Percentiles rank a stretch among this genome's conserved stretches.
Conservation (phyloP, 2,113 vertebrate genomes). For the Mugil cephalus region DNA sequence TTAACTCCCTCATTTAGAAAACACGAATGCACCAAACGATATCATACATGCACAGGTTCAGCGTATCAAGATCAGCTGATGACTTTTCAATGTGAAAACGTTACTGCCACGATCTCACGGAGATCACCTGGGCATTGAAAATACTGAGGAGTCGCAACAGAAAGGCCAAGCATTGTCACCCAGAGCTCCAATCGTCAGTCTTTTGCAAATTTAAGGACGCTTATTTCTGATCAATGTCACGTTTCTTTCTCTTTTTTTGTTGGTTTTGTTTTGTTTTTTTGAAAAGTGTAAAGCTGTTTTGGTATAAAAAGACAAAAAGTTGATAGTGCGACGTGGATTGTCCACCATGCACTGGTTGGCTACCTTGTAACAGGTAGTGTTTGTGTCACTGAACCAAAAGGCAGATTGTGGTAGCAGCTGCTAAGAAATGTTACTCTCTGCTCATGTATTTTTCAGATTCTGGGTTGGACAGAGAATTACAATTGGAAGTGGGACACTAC, state of each 20-base stretch:
- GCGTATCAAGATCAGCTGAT: conserved; percentile 79
- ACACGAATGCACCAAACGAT: conserved; percentile 84
- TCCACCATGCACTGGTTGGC: conserved; percentile 41
- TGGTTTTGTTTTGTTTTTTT: no score
- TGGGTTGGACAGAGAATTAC: conserved; percentile 58
- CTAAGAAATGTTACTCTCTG: conserved; percentile 47
- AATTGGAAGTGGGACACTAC: conserved; percentile 59
- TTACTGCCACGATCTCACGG: conserved; percentile 78
- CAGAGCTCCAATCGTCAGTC: conserved; percentile 34
- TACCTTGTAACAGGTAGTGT: conserved; percentile 73
- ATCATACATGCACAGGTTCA: conserved; percentile 83
- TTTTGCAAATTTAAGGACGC: conserved; percentile 34
- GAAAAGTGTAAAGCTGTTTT: conserved; percentile 50
- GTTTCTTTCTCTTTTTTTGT: no score
- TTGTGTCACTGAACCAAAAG: conserved; percentile 60
- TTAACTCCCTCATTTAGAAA: conserved; percentile 81
- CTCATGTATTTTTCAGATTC: conserved; percentile 67
- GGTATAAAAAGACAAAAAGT: conserved; percentile 67
- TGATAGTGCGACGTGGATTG: conserved; percentile 10
- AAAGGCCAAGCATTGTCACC: conserved; percentile 79
- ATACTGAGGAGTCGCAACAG: conserved; percentile 70
- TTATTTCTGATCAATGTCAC: conserved; percentile 29
- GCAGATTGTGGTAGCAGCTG: conserved; percentile 65
- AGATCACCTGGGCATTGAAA: conserved; percentile 78
- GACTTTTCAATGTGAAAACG: conserved; percentile 84